Evolutionary conservation across 2,888 invertebrate genomes (phyloP), one percentile per base, ranked within the genome.

Genomic region (Trachelus troglodyta): DNA sequence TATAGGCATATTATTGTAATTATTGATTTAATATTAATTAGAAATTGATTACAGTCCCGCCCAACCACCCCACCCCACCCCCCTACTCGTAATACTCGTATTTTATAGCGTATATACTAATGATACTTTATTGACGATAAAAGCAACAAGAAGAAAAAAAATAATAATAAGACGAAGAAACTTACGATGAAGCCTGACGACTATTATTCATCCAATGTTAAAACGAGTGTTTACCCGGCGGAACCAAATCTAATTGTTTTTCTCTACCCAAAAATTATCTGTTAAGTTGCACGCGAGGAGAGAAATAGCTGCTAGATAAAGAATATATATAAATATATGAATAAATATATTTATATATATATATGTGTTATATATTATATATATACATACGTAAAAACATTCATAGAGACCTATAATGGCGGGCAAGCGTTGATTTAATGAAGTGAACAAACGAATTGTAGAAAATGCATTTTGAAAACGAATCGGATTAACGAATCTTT

Each of bases 1-100:
- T 88, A 87, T 89, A 89, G 78, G 78, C 76, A 78, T 78, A 78
- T 78, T 85, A 85, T 83, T 87, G 84, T 86, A 85, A 87, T 86
- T 84, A 84, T 83, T 85, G 78, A 84, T 83, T 86, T 80, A 80
- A 83, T 82, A 82, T 85, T 82, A 86, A 84, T 77, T 88, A 83
- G 85, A 83, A 84, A 83, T 77, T 83, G 86, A 85, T 84, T 81
- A 83, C 81, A 77, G 23, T 23, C 56, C 56, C 23, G 23, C 15
- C 35, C 35, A 0, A 9, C 35, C 35, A 1, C 35, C 40, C 12
- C 37, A 12, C 0, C 12, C 35, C 35, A 0, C 15, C 40, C 40
- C 1, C 40, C 23, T 84, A 85, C 79, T 85, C 83, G 80, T 85
- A 87, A 86, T 88, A 86, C 85, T 88, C 85, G 85, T 87, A 87